These are phyloP conservation scores for Girardia tigrina DNA, from an alignment of 2,888 invertebrate species.

Conservation along the genomic window DNA sequence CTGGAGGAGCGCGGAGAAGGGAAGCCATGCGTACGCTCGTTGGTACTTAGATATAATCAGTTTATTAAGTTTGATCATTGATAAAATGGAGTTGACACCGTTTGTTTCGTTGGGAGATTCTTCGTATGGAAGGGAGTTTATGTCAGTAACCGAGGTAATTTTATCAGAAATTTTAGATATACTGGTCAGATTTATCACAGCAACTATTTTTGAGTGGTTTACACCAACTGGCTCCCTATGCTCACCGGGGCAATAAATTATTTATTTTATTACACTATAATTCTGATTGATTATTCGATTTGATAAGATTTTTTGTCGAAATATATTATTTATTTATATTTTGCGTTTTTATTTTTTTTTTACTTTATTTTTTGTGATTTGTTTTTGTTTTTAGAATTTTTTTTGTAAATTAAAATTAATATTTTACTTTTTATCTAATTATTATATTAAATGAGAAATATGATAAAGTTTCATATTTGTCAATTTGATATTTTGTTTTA, in stretches of 20 bases:
- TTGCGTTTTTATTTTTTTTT: background rate
- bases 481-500: too few species aligned
- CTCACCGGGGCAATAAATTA: constrained; percentile 10
- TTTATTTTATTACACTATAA: background rate
- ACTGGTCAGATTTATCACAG: constrained; percentile 20
- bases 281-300: constrained; percentile 1
- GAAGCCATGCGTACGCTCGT: background rate
- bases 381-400: too few species aligned
- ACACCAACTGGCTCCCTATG: constrained; percentile 4
- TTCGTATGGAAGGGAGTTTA: constrained; percentile 21
- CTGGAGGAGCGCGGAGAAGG: background rate
- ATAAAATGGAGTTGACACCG: constrained; percentile 19
- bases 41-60: background rate
- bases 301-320: background rate
- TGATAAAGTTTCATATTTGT: too few species aligned
- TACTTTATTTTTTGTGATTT: too few species aligned
- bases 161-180: constrained; percentile 20
- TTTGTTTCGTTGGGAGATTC: background rate
- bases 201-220: constrained; percentile 14
- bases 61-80: constrained; percentile 18
- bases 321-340: background rate
- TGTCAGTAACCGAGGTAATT: constrained; percentile 17
- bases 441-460: too few species aligned
- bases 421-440: too few species aligned
- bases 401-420: too few species aligned